These are phyloP conservation scores for Hyaena hyaena DNA, from an alignment of 2,113 vertebrate species.

Conservation along the genomic window DNA sequence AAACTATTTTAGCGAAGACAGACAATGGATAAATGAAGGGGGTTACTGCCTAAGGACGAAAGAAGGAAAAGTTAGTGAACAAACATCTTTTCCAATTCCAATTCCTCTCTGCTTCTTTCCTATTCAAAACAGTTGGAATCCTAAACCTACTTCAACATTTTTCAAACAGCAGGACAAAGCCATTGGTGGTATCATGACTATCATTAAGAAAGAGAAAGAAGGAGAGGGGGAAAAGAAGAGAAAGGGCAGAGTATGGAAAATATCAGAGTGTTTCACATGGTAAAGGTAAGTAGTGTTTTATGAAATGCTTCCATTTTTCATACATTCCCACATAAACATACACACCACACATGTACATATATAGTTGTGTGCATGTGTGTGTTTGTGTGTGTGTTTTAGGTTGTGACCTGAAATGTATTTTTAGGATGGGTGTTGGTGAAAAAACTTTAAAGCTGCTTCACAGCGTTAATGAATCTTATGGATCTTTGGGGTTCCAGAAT, in stretches of 20 bases:
- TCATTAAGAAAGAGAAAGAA: background rate
- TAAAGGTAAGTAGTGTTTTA: background rate
- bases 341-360: background rate
- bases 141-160: background rate
- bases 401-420: slow-evolving; percentile 41
- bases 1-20: background rate
- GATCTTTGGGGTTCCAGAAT: background rate
- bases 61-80: background rate
- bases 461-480: background rate
- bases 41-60: background rate
- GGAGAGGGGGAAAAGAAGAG: background rate
- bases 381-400: background rate
- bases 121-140: background rate
- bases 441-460: background rate
- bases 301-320: slow-evolving; percentile 5
- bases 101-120: background rate
- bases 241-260: background rate
- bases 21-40: background rate
- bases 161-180: slow-evolving; percentile 22
- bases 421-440: background rate
- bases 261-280: background rate
- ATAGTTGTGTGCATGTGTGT: background rate
- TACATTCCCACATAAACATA: background rate
- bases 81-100: background rate
- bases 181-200: background rate